phyloP scores from a whole-genome alignment of 2,113 vertebrate genomes.

The Climacteris rufus region DNA sequence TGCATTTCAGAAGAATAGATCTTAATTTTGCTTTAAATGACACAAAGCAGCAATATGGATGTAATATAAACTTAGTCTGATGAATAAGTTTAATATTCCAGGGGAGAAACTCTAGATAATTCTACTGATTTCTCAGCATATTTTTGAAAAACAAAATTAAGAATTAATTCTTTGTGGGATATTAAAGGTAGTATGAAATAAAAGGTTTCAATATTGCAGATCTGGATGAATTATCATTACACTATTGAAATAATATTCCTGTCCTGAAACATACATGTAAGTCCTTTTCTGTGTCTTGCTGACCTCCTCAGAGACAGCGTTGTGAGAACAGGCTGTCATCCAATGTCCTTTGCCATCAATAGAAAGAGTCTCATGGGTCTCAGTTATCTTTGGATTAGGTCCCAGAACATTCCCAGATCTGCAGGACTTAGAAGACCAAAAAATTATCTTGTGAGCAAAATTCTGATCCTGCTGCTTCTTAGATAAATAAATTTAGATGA shows the following conservation, averaged over 20 bases:
- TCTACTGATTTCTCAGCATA: background rate
- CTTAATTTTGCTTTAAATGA: background rate
- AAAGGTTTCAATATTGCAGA: background rate
- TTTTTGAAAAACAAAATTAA: background rate
- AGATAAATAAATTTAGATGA: background rate
- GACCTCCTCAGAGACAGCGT: background rate
- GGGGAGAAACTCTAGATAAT: background rate
- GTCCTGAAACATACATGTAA: background rate
- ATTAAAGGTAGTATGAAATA: background rate
- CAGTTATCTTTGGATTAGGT: slow-evolving; percentile 8
- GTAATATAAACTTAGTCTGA: background rate
- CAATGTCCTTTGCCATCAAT: background rate
- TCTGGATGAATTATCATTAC: background rate
- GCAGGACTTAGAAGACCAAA: background rate
- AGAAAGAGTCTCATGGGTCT: background rate
- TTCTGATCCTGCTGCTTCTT: background rate
- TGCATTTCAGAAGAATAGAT: background rate
- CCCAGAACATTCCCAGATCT: background rate
- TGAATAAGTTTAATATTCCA: background rate
- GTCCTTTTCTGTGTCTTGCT: background rate
- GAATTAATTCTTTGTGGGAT: background rate
- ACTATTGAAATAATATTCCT: background rate
- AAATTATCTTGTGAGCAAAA: background rate
- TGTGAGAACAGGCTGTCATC: background rate
- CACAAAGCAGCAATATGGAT: background rate